Base-by-base conservation (phyloP, 1,140 invertebrate genomes). In the Lucilia cuprina region DNA sequence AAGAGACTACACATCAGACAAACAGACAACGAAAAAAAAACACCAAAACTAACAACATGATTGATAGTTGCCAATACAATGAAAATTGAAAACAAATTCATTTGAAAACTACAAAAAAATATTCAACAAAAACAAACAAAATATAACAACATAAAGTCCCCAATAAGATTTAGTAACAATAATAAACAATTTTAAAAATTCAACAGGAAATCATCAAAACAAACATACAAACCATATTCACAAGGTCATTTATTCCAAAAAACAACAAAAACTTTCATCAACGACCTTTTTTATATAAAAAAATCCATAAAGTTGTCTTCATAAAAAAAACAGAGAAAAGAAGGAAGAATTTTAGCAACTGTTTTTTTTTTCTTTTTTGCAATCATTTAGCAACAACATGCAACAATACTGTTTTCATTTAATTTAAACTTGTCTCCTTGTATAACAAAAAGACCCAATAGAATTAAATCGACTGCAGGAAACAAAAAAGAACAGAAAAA, bases 1-100 rank as follows among this genome's bases (percentile, higher is more conserved):
- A 80, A 80, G 77, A 21, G 41, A 80, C 65, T 70, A 17, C n/a
- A 47, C n/a, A 47, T 41, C 34, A 78, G 41, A 78, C 41, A 78
- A 41, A 78, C 77, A 25, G 21, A 78, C 41, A 80, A 25, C 47
- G 49, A 80, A 49, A 77, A 77, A 78, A 47, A 19, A 41, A 47
- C 35, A 78, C 7, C 41, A 13, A 50, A 49, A 78, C 34, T n/a
- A 78, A 77, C 30, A 77, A 77, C 10, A 77, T 80, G 77, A 80
- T 80, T 80, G 77, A 80, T 80, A 21, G 77, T 80, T 80, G 77
- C 77, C 77, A 80, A 80, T 80, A 80, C n/a, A 80, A 80, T 50
- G 65, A 70, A 70, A 70, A 70, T 70, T 70, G 65, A 80, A 47
- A 78, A 78, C 34, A 47, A 78, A 78, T 78, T 78, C 65, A 70